Percentiles rank a stretch among this genome's conserved stretches.
phyloP scores from a whole-genome alignment of 1,140 invertebrate species.

The Teleopsis dalmanni region DNA sequence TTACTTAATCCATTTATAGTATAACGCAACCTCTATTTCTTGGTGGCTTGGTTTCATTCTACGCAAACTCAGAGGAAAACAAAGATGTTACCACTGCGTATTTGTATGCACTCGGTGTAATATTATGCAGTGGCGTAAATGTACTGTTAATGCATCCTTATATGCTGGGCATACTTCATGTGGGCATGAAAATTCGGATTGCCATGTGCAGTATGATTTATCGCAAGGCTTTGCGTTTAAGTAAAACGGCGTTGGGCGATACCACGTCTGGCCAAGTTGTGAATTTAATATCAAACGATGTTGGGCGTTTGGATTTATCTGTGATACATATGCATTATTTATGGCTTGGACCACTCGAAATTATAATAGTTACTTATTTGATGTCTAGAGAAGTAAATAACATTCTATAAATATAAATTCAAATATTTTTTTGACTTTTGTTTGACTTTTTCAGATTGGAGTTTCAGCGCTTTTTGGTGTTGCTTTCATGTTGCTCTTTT shows the following conservation, averaged over 20 bases:
- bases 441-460: conserved; percentile 50
- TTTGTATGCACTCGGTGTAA: conserved; percentile 59
- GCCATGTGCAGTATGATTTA: conserved; percentile 74
- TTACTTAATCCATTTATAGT: conserved; percentile 47
- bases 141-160: conserved; percentile 69
- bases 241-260: conserved; percentile 61
- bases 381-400: conserved; percentile 55
- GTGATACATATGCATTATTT: conserved; percentile 66
- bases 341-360: conserved; percentile 76
- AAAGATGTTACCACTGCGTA: conserved; percentile 52
- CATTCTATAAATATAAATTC: not conserved
- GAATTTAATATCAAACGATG: conserved; percentile 87
- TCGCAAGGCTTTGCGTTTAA: conserved; percentile 66
- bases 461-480: conserved; percentile 70
- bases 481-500: conserved; percentile 65
- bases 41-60: conserved; percentile 63
- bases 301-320: conserved; percentile 62
- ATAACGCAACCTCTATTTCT: conserved; percentile 65
- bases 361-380: conserved; percentile 65
- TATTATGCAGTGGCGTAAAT: conserved; percentile 60
- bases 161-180: conserved; percentile 64
- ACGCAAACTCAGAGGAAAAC: conserved; percentile 47
- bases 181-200: conserved; percentile 73
- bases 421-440: not conserved
- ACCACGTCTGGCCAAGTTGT: conserved; percentile 83